Evolutionary conservation across 2,113 vertebrate species (phyloP).

Genomic region (Sterrhoptilus dennistouni): DNA sequence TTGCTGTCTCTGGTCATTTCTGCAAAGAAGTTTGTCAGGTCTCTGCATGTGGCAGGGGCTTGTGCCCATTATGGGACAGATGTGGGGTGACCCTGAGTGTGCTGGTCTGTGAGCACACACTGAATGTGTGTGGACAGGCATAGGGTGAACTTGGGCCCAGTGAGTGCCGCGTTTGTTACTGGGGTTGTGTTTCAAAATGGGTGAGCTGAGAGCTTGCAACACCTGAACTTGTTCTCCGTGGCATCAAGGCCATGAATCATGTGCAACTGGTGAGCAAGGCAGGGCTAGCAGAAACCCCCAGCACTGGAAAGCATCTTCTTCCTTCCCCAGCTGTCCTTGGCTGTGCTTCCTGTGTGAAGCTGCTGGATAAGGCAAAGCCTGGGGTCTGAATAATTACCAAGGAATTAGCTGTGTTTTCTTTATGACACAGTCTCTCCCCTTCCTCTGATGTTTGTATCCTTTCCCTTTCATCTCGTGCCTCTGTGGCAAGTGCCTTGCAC

Average conservation of each 20-base stretch:
- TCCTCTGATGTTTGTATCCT: slow-evolving; percentile 19
- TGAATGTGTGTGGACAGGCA: accelerated
- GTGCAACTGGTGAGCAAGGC: accelerated
- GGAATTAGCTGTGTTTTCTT: slow-evolving; percentile 22
- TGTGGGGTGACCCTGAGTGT: background rate
- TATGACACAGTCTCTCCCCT: background rate
- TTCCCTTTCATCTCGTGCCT: background rate
- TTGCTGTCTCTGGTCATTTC: background rate
- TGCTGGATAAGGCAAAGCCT: background rate
- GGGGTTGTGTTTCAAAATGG: background rate
- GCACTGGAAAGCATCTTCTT: background rate
- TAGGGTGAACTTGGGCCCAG: background rate
- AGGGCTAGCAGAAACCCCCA: background rate
- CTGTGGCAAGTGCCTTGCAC: background rate
- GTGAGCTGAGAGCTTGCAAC: background rate
- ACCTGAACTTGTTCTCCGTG: background rate
- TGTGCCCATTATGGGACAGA: background rate
- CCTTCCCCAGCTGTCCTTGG: background rate
- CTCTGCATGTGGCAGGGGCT: background rate
- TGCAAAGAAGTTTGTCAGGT: background rate
- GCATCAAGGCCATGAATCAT: accelerated
- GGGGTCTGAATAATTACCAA: slow-evolving; percentile 43
- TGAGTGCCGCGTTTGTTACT: background rate
- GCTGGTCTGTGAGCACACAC: background rate
- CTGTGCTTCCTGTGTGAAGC: background rate